Percentiles rank a stretch among this genome's conserved stretches.
Conservation (phyloP, 1,140 invertebrate species). For the Bombyx mandarina region DNA sequence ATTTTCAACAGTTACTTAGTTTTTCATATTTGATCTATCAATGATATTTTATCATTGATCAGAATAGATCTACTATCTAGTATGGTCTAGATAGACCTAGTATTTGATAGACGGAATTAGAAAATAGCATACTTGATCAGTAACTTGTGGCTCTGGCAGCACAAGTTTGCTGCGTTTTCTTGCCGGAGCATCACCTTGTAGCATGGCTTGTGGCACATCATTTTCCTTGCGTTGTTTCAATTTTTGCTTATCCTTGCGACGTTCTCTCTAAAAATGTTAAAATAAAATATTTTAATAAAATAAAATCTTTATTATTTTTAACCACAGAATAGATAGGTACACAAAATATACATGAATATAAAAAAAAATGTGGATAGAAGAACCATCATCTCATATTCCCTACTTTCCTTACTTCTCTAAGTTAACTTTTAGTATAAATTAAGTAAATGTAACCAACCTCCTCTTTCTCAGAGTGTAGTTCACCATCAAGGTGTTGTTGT, state of each 20-base stretch:
- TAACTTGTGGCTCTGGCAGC: constrained; percentile 96
- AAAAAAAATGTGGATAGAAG: too few relatives aligned
- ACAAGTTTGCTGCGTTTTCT: constrained; percentile 97
- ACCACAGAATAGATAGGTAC: too few relatives aligned
- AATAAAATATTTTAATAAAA: constrained; percentile 1
- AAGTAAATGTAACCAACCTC: constrained; percentile 70
- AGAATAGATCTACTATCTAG: too few relatives aligned
- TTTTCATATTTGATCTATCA: too few relatives aligned
- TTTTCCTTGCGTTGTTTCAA: constrained; percentile 96
- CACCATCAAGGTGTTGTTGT: constrained; percentile 95
- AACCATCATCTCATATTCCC: too few relatives aligned
- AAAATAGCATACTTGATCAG: constrained; percentile 78
- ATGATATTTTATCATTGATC: too few relatives aligned
- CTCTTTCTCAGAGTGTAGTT: constrained; percentile 90
- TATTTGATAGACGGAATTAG: too few relatives aligned
- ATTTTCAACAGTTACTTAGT: too few relatives aligned
- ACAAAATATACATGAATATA: too few relatives aligned
- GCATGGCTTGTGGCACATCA: constrained; percentile 93
- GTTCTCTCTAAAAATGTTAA: constrained; percentile 72
- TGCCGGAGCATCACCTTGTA: constrained; percentile 90
- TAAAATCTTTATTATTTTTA: neutral
- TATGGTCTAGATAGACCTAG: too few relatives aligned
- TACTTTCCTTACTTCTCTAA: constrained; percentile 46
- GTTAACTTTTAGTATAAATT: neutral
- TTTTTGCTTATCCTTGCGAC: constrained; percentile 93